Base-by-base conservation (phyloP, 2,888 invertebrate species). In the Drosophila maculinotata region DNA sequence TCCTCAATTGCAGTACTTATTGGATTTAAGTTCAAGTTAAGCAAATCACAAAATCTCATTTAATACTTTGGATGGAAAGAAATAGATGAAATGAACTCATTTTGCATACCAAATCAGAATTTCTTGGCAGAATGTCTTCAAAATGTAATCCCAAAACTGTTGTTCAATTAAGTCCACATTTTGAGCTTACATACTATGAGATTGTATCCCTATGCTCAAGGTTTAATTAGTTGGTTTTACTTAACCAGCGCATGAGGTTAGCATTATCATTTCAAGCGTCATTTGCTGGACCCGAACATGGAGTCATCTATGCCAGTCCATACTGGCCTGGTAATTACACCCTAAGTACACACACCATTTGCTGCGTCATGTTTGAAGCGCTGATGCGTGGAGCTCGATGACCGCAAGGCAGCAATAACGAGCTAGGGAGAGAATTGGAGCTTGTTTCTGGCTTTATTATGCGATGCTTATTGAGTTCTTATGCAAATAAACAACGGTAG, bases 401-500 rank as follows among this genome's bases (percentile, higher is more conserved):
- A 51, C 63, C 64, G 31, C 54, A 65, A 33, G 69, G 53, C 74
- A 73, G 35, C 38, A 60, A 66, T 70, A 72, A 70, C 53, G 23
- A 36, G 35, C 38, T 33, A 23, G 30, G n/a, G 47, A 15, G 49
- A 42, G 62, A 62, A 53, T 14, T 45, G 42, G 30, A 57, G 75
- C 57, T 63, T 72, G 78, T 60, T 48, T 53, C 57, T 71, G 62
- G 44, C 62, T 51, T 57, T 36, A 76, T 75, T 71, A 67, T 76
- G 59, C 54, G 30, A 31, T 42, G 66, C 65, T 79, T 78, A 87
- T 72, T 79, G 67, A 62, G 63, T 64, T 85, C 66, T 65, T 76
- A 87, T 83, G 83, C 82, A 87, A 83, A 83, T 80, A 73, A 81
- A 72, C 73, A 58, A 62, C 36, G 30, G 12, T 7, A 62, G 31